phyloP scores from a whole-genome alignment of 2,113 vertebrate genomes.

The Lamprologus ornatipinnis region DNA sequence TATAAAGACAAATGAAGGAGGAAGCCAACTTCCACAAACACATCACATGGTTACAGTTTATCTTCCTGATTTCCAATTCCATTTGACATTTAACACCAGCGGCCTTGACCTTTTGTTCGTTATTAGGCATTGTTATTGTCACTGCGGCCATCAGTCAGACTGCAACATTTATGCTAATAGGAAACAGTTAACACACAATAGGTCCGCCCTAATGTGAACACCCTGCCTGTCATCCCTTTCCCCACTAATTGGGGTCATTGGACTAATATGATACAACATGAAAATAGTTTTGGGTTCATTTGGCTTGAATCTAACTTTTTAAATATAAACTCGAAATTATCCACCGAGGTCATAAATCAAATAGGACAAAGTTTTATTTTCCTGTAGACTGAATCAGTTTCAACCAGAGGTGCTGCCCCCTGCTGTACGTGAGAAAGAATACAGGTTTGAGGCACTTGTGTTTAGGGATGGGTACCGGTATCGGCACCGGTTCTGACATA shows the following conservation, averaged over 20 bases:
- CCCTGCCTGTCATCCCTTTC: background rate
- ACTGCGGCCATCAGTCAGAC: background rate
- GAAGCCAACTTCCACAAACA: background rate
- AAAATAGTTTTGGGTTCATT: fast-evolving
- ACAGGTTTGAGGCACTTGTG: background rate
- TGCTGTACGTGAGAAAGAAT: background rate
- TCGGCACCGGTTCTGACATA: too few relatives aligned
- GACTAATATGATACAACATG: background rate
- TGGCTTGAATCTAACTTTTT: background rate
- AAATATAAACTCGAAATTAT: background rate
- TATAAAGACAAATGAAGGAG: too few relatives aligned
- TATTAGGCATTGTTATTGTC: background rate
- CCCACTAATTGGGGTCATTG: background rate
- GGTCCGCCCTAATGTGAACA: background rate
- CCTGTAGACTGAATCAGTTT: background rate
- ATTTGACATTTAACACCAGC: background rate
- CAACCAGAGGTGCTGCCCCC: background rate
- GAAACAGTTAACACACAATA: background rate
- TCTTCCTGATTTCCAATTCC: background rate
- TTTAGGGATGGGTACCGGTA: too few relatives aligned
- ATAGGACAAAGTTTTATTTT: fast-evolving
- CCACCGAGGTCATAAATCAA: background rate
- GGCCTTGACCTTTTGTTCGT: background rate
- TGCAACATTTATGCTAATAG: background rate
- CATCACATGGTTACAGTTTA: background rate